Evolutionary conservation across 1,140 invertebrate species (phyloP).

Genomic region (Lepidostoma basale): DNA sequence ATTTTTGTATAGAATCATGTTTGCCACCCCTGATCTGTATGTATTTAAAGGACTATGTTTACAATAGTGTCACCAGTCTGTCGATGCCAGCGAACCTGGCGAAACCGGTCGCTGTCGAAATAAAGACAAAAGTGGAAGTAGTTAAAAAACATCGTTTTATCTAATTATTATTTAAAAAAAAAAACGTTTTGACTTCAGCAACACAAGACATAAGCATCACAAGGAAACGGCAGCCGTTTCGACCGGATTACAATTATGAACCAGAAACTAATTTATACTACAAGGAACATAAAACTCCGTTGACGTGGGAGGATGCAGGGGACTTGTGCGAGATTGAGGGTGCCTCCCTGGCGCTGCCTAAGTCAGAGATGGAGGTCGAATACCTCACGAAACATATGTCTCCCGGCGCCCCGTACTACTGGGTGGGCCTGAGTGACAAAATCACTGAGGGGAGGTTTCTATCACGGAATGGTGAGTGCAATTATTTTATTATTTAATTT

Average conservation of each 20-base stretch:
- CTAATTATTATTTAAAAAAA: no score
- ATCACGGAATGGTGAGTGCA: neutral
- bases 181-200: neutral
- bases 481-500: neutral
- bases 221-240: neutral
- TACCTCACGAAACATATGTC: neutral
- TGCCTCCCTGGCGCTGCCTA: neutral
- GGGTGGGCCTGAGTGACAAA: neutral
- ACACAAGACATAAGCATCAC: neutral
- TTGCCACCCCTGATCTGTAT: no score
- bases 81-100: no score
- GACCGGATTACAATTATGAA: neutral
- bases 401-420: neutral
- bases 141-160: no score
- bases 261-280: neutral
- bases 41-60: no score
- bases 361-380: neutral
- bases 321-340: neutral
- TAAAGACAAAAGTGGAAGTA: no score
- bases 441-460: neutral
- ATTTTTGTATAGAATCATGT: no score
- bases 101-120: no score
- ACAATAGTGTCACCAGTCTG: no score
- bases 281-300: neutral
- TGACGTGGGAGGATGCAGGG: neutral